Evolutionary conservation across 2,888 invertebrate genomes (phyloP).

Genomic region (Drosophila birchii): DNA sequence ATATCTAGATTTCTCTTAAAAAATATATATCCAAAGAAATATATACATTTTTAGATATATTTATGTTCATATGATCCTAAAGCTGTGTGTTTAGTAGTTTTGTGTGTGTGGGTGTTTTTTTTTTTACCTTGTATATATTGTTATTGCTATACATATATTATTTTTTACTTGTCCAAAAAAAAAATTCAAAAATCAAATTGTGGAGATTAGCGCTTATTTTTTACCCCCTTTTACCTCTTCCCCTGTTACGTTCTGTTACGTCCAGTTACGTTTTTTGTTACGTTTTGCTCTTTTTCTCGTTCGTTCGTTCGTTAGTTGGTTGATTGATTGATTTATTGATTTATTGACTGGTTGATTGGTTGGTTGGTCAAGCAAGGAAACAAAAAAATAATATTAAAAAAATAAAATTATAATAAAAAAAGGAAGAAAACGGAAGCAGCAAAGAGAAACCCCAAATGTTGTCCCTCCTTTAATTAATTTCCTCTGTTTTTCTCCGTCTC

Average conservation of each 20-base stretch:
- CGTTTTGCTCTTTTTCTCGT: conserved; percentile 43
- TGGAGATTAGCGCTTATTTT: conserved; percentile 37
- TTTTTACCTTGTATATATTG: conserved; percentile 30
- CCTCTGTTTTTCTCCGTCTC: conserved; percentile 24
- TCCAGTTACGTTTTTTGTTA: conserved; percentile 50
- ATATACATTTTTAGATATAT: not conserved
- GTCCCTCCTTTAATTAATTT: conserved; percentile 77
- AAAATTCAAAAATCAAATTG: conserved; percentile 10
- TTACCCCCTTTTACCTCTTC: conserved; percentile 18
- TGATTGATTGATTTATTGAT: conserved; percentile 25
- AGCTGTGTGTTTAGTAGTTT: conserved; percentile 1
- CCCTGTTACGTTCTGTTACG: conserved; percentile 48
- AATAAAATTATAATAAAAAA: conserved; percentile 7
- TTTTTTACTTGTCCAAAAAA: conserved; percentile 12
- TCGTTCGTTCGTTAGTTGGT: conserved; percentile 56
- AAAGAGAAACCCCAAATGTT: conserved; percentile 81
- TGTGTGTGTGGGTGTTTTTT: not conserved
- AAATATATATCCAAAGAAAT: not conserved
- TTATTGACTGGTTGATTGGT: conserved; percentile 28
- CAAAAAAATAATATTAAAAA: conserved; percentile 8
- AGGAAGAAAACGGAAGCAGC: conserved; percentile 31
- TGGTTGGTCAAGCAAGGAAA: conserved; percentile 48
- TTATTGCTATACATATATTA: too few relatives aligned
- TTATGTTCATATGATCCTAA: not conserved
- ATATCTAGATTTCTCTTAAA: not conserved